These are phyloP conservation scores for Oreochromis niloticus DNA, from an alignment of 2,113 vertebrate genomes.

Conservation along the genomic window DNA sequence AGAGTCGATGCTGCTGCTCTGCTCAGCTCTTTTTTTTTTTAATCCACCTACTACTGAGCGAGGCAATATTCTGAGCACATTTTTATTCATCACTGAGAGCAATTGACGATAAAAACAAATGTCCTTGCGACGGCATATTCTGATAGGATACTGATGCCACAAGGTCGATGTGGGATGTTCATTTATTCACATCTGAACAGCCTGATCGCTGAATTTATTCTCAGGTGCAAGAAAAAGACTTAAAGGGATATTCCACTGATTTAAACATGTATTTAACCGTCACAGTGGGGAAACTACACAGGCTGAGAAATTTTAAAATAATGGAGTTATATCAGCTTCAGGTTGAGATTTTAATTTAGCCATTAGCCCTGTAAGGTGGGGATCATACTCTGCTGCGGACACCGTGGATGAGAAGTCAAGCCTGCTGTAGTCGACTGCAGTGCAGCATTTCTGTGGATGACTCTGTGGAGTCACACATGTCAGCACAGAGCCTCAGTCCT, in stretches of 20 bases:
- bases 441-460: neutral
- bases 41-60: neutral
- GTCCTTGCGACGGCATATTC: neutral
- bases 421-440: neutral
- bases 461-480: neutral
- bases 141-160: neutral
- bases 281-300: neutral
- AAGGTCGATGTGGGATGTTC: neutral
- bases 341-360: fast-evolving
- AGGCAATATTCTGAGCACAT: neutral
- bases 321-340: neutral
- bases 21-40: neutral
- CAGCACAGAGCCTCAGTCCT: neutral
- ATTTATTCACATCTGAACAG: neutral
- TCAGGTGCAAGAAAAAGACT: neutral
- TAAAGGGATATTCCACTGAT: neutral
- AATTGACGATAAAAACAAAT: neutral
- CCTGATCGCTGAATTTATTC: neutral
- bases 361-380: neutral
- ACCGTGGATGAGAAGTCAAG: neutral
- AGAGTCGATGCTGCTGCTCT: neutral
- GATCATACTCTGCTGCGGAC: neutral
- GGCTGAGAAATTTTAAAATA: neutral
- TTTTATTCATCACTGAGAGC: neutral
- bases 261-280: neutral